phyloP scores from a whole-genome alignment of 2,888 invertebrate species.

The Drosophila diplacantha region DNA sequence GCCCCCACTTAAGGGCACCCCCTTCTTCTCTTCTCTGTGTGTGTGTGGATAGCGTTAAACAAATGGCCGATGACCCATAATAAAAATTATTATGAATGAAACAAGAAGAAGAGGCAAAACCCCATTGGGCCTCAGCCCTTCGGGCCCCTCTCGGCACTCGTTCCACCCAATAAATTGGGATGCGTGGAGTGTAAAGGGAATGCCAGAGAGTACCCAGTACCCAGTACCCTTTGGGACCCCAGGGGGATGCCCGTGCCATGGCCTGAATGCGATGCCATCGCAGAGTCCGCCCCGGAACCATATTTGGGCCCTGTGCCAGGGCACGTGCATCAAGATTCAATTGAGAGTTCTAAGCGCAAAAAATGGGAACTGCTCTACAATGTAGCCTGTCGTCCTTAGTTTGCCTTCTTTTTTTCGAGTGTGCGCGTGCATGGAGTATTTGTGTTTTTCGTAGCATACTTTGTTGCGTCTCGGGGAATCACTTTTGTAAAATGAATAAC shows the following conservation, averaged over 20 bases:
- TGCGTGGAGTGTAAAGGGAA: slow-evolving; percentile 11
- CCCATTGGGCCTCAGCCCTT: slow-evolving; percentile 54
- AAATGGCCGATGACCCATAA: slow-evolving; percentile 73
- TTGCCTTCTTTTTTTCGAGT: slow-evolving; percentile 13
- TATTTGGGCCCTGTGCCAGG: slow-evolving; percentile 50
- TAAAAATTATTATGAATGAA: slow-evolving; percentile 73
- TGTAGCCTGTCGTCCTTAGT: neutral
- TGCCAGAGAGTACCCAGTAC: slow-evolving; percentile 12
- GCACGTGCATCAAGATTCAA: slow-evolving; percentile 71
- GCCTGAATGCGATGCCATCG: slow-evolving; percentile 33
- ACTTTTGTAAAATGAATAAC: neutral
- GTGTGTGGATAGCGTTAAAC: slow-evolving; percentile 57
- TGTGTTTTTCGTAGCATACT: slow-evolving; percentile 30
- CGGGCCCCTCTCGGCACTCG: neutral
- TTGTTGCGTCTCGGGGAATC: slow-evolving; percentile 7
- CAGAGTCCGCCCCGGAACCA: slow-evolving; percentile 38
- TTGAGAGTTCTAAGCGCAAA: slow-evolving; percentile 49
- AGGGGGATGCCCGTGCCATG: slow-evolving; percentile 10
- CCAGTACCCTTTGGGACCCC: slow-evolving; percentile 41
- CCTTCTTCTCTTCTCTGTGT: slow-evolving; percentile 24
- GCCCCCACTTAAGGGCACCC: slow-evolving; percentile 19
- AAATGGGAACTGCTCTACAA: slow-evolving; percentile 33
- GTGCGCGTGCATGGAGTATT: slow-evolving; percentile 16
- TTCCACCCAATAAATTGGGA: slow-evolving; percentile 21
- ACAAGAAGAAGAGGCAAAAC: slow-evolving; percentile 64